These are phyloP conservation scores for Dexiosoma caninum DNA, from an alignment of 2,888 invertebrate genomes.

Conservation along the genomic window DNA sequence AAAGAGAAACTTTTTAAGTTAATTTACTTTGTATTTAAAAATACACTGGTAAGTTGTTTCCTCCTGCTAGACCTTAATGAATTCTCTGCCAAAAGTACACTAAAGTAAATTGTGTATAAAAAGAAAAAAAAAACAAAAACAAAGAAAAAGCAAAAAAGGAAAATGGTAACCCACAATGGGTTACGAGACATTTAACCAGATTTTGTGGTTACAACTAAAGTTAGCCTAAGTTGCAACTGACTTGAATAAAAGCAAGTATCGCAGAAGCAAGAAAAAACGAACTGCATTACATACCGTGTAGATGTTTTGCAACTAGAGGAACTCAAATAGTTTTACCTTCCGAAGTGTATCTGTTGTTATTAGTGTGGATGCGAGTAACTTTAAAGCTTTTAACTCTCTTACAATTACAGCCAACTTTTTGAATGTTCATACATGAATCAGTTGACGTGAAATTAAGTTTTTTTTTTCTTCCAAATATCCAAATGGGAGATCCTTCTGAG, in stretches of 20 bases:
- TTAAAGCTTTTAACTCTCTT: slow-evolving; percentile 1
- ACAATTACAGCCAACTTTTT: slow-evolving; percentile 10
- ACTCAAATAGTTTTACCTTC: no score
- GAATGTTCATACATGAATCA: slow-evolving; percentile 23
- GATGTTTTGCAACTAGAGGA: no score
- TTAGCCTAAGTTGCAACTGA: slow-evolving; percentile 46
- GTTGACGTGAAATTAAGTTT: background rate
- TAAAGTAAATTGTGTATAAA: slow-evolving; percentile 18
- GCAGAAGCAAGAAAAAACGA: no score
- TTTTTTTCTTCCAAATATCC: no score
- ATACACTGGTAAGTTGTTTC: slow-evolving; percentile 30
- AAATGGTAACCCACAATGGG: slow-evolving; percentile 44
- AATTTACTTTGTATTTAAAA: slow-evolving; percentile 54
- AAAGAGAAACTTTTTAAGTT: slow-evolving; percentile 56
- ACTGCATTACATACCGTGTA: no score
- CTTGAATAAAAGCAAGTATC: background rate
- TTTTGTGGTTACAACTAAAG: slow-evolving; percentile 57
- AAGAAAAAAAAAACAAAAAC: background rate
- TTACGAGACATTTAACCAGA: slow-evolving; percentile 61
- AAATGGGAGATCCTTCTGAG: no score
- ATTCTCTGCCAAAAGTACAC: slow-evolving; percentile 30
- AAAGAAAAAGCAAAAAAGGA: slow-evolving; percentile 14
- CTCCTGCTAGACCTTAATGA: slow-evolving; percentile 36
- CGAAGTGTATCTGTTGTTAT: no score
- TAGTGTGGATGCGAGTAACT: no score